Evolutionary conservation across 2,888 invertebrate genomes (phyloP), one percentile per base, ranked within the genome.

Genomic region (Iselma pallidipennis): DNA sequence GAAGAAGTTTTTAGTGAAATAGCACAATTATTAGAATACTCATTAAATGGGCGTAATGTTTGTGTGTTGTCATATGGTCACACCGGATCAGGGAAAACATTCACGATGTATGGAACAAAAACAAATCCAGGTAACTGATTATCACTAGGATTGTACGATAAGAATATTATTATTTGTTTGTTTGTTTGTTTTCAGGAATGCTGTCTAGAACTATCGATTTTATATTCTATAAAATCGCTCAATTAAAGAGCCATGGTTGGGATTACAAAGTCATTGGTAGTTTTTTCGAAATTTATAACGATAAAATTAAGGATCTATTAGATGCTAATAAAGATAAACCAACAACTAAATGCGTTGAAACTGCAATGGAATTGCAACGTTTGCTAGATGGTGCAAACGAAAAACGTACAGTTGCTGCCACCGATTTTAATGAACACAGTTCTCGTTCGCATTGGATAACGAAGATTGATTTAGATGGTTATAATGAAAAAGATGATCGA

Each of bases 1-100:
- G 85, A 85, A 59, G 88, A 91, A 75, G 87, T 96, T 0, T 96
- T 95, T 81, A 88, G 90, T 74, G 94, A 95, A 81, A 88, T 96
- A 1, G 88, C 93, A 0, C 88, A 92, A 55, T 84, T 95, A 70
- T 91, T 95, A 2, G 94, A 95, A 81, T 93, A 93, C 1, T 93
- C 94, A 0, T 80, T 95, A 52, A 94, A 95, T 82, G 93, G 93
- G 0, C 95, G 93, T 77, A 92, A 95, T 82, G 91, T 94, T 3
- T 95, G 95, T 79, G 91, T 95, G 49, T 94, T 95, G 83, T 95
- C 95, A 9, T 95, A 95, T 78, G 95, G 95, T 0, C 95, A 95
- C 82, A 95, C 95, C 1, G 94, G 95, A 10, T 93, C 94, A 55
- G 95, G 95, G 0, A 95, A 95, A 82, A 95, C 95, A 0, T 92